Evolutionary conservation across 2,113 vertebrate genomes (phyloP).

Genomic region (Cercocebus atys): DNA sequence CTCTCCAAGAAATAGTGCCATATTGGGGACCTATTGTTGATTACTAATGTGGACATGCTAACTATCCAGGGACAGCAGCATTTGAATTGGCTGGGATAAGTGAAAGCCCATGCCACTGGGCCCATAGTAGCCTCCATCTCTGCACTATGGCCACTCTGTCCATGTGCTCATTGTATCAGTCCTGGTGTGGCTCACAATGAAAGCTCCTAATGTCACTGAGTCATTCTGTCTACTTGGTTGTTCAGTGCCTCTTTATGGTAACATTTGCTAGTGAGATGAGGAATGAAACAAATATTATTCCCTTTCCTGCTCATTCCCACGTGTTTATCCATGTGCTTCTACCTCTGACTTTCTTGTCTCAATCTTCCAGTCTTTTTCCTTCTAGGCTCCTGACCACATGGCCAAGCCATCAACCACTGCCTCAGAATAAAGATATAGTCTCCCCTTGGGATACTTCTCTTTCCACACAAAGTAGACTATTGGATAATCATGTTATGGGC

Average conservation of each 20-base stretch:
- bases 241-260: background rate
- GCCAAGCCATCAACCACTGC: too few relatives aligned
- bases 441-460: background rate
- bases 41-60: background rate
- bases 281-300: background rate
- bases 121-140: background rate
- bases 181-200: background rate
- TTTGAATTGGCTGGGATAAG: background rate
- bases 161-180: background rate
- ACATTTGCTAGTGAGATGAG: background rate
- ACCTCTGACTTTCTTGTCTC: background rate
- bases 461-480: background rate
- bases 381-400: background rate
- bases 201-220: background rate
- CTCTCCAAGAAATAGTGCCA: background rate
- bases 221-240: background rate
- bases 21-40: background rate
- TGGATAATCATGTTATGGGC: background rate
- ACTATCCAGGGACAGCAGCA: background rate
- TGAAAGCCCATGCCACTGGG: background rate
- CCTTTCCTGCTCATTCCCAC: background rate
- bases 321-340: background rate
- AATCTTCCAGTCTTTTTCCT: background rate
- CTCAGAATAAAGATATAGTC: background rate
- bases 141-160: background rate